Conservation (phyloP, 2,888 invertebrate species). For the Antheraea yamamai region DNA sequence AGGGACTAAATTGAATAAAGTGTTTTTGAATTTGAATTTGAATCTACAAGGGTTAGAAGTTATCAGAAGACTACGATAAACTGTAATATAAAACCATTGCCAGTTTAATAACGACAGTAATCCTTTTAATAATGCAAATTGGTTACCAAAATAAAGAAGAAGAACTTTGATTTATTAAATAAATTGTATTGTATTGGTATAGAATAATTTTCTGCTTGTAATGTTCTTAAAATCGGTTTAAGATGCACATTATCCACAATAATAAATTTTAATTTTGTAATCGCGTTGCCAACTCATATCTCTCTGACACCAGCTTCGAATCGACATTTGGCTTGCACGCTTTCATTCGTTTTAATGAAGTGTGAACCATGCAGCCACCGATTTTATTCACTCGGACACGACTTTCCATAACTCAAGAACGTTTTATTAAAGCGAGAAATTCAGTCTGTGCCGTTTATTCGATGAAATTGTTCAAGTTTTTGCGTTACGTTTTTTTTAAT, state of each 20-base stretch:
- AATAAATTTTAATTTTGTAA: background rate
- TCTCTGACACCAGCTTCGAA: conserved; percentile 36
- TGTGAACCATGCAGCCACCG: conserved; percentile 51
- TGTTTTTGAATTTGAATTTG: too few species aligned
- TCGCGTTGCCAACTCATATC: conserved; percentile 33
- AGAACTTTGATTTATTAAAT: too few species aligned
- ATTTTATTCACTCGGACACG: conserved; percentile 46
- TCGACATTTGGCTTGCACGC: conserved; percentile 56
- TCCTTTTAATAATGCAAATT: too few species aligned
- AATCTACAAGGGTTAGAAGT: too few species aligned
- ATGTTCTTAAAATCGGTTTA: background rate
- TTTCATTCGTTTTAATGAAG: conserved; percentile 56
- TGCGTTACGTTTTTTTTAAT: background rate
- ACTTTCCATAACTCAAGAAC: conserved; percentile 18
- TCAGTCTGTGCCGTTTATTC: background rate
- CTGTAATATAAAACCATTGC: too few species aligned
- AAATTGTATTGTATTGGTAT: background rate
- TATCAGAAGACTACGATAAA: too few species aligned
- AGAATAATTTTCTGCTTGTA: background rate
- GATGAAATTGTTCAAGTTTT: conserved; percentile 13
- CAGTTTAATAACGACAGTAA: too few species aligned
- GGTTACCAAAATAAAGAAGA: too few species aligned
- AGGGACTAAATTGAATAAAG: too few species aligned
- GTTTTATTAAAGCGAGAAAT: conserved; percentile 18
- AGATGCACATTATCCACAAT: background rate